phyloP scores from a whole-genome alignment of 2,888 invertebrate genomes.

The Vanessa cardui region DNA sequence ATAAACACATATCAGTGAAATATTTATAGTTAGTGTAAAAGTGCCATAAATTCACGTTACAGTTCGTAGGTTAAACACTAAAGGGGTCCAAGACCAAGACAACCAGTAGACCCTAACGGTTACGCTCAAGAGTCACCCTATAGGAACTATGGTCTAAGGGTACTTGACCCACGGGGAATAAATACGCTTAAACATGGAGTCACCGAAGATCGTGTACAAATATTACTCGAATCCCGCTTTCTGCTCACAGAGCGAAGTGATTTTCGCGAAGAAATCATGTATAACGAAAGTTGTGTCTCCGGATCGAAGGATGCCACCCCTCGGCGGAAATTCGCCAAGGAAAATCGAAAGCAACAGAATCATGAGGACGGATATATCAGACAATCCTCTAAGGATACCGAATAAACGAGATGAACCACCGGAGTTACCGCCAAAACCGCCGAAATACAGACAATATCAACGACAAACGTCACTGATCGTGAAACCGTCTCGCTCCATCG shows the following conservation, averaged over 20 bases:
- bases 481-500: conserved; percentile 71
- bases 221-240: conserved; percentile 92
- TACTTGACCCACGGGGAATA: conserved; percentile 27
- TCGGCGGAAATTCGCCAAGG: conserved; percentile 76
- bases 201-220: conserved; percentile 81
- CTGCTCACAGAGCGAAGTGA: conserved; percentile 88
- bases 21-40: not conserved
- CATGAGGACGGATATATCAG: conserved; percentile 74
- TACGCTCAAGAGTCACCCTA: conserved; percentile 56
- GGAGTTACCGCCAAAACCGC: conserved; percentile 73
- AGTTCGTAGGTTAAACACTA: not conserved
- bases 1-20: no score
- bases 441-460: conserved; percentile 68
- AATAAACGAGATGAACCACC: conserved; percentile 70
- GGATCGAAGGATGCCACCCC: conserved; percentile 65
- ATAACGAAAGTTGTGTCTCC: conserved; percentile 61
- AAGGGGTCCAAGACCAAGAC: conserved; percentile 34
- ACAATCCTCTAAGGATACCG: conserved; percentile 72
- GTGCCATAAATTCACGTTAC: not conserved
- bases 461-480: conserved; percentile 76
- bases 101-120: conserved; percentile 51
- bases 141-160: conserved; percentile 58
- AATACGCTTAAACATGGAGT: conserved; percentile 60
- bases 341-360: conserved; percentile 68
- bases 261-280: conserved; percentile 71